phyloP scores from a whole-genome alignment of 2,113 vertebrate species.

The Hippocampus abdominalis region DNA sequence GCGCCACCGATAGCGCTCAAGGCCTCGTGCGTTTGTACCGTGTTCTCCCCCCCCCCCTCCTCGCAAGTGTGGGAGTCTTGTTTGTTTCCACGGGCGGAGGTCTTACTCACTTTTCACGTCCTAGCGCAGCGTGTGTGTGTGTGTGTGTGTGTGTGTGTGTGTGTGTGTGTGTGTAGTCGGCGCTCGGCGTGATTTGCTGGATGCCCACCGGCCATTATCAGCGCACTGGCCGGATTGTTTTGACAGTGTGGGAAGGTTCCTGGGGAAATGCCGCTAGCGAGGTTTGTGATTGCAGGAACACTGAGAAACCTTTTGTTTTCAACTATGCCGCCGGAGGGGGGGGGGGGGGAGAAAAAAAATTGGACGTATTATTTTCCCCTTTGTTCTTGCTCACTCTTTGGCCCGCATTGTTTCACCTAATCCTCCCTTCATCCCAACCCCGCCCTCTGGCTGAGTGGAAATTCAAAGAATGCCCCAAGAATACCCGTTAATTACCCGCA shows the following conservation, averaged over 20 bases:
- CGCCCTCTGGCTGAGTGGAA: slow-evolving; percentile 15
- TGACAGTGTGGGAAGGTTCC: slow-evolving; percentile 55
- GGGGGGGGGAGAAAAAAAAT: slow-evolving; percentile 22
- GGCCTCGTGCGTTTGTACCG: not conserved
- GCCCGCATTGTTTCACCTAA: slow-evolving; percentile 28
- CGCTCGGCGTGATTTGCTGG: slow-evolving; percentile 8
- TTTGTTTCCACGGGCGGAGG: slow-evolving; percentile 20
- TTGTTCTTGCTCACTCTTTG: slow-evolving; percentile 31
- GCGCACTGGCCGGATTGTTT: slow-evolving; percentile 34
- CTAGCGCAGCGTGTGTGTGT: not conserved
- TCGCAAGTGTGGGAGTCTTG: slow-evolving; percentile 24
- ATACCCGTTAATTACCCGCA: slow-evolving; percentile 15
- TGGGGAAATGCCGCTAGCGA: slow-evolving; percentile 50
- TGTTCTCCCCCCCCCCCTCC: not conserved
- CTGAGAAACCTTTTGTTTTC: slow-evolving; percentile 51
- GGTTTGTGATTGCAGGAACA: slow-evolving; percentile 24
- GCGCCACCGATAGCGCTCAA: slow-evolving; percentile 12
- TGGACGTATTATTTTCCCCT: slow-evolving; percentile 17
- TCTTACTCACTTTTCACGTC: slow-evolving; percentile 3
- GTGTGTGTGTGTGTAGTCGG: not conserved
- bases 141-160: too few relatives aligned
- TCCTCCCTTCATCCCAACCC: slow-evolving; percentile 36
- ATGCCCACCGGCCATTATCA: slow-evolving; percentile 25
- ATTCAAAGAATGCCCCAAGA: slow-evolving; percentile 9
- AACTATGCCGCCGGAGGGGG: slow-evolving; percentile 5